Conservation (phyloP, 1,140 invertebrate species). For the Zaprionus davidi region DNA sequence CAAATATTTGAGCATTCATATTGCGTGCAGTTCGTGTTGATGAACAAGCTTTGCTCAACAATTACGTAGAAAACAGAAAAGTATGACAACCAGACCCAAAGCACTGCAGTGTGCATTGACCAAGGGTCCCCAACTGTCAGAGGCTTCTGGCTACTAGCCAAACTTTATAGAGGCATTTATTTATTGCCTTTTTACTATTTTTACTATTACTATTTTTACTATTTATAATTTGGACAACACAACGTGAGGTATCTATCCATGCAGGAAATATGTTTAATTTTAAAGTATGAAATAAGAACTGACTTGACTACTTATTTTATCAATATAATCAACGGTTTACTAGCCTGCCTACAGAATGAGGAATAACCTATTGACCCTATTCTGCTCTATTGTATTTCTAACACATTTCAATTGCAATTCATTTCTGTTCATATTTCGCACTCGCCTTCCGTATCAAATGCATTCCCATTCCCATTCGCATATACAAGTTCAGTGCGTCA, state of each 20-base stretch:
- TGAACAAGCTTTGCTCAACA: not conserved
- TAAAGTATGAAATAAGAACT: too few relatives aligned
- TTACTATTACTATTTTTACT: too few relatives aligned
- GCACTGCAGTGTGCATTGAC: not conserved
- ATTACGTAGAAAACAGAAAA: not conserved
- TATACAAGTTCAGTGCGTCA: slow-evolving; percentile 2
- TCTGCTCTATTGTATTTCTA: not conserved
- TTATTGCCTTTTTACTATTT: too few relatives aligned
- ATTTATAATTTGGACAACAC: too few relatives aligned
- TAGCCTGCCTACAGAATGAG: too few relatives aligned
- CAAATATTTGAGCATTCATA: slow-evolving; percentile 7
- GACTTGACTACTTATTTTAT: too few relatives aligned
- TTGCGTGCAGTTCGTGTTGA: not conserved
- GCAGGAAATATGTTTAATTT: too few relatives aligned
- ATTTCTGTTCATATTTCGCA: not conserved
- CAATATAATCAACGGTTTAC: too few relatives aligned
- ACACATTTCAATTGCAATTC: not conserved
- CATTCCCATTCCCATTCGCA: not conserved
- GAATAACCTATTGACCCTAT: not conserved
- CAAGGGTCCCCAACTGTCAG: too few relatives aligned
- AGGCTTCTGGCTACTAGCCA: too few relatives aligned
- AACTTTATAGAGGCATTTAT: too few relatives aligned
- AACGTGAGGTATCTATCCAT: too few relatives aligned
- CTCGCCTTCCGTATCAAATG: not conserved
- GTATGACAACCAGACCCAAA: not conserved